Evolutionary conservation across 2,797 vertebrate genomes (phyloP).

Genomic region (Cheirogaleus major): DNA sequence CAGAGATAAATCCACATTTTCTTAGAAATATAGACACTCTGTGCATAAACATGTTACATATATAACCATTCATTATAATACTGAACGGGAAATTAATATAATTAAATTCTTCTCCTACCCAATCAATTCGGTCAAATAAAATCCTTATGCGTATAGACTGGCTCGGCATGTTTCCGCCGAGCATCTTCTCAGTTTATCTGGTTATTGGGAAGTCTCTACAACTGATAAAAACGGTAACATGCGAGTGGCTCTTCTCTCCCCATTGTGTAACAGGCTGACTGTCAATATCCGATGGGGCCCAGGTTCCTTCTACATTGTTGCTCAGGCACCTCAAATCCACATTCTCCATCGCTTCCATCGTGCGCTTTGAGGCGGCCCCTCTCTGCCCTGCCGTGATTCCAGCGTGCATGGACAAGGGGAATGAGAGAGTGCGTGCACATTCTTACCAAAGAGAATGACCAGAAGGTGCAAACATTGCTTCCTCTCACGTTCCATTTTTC

Average conservation of each 20-base stretch:
- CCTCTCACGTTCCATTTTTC: neutral
- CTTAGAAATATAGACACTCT: neutral
- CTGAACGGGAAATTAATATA: neutral
- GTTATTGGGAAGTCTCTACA: neutral
- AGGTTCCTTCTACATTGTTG: neutral
- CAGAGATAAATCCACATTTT: neutral
- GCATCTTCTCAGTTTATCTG: neutral
- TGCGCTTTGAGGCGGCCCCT: neutral
- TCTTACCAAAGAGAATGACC: neutral
- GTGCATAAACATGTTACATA: neutral
- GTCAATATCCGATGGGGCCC: neutral
- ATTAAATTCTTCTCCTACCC: neutral
- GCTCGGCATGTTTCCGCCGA: neutral
- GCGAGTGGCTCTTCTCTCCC: neutral
- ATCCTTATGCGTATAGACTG: neutral
- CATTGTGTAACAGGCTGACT: neutral
- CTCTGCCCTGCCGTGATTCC: neutral
- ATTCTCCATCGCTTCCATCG: neutral
- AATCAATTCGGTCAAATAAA: conserved; percentile 22
- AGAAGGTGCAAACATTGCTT: neutral
- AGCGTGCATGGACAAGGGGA: neutral
- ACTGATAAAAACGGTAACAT: neutral
- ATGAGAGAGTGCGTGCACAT: neutral
- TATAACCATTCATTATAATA: neutral
- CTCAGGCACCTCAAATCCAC: neutral